These are phyloP conservation scores for Embiotoca jacksoni DNA, from an alignment of 2,113 vertebrate genomes.

Conservation along the genomic window DNA sequence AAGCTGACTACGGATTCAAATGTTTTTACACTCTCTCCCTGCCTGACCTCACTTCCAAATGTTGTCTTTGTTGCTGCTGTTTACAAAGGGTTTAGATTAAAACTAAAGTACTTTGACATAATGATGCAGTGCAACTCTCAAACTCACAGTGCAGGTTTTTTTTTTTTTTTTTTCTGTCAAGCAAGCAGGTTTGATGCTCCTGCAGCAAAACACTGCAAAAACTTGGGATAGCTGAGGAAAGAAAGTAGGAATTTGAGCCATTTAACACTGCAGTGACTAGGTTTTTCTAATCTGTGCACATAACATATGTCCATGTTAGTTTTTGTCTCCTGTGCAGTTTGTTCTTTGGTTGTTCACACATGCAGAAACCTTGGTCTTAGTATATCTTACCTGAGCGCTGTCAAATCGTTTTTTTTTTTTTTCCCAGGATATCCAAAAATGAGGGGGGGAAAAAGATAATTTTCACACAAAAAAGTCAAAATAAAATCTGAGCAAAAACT, in stretches of 20 bases:
- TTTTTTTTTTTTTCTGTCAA: constrained; percentile 40
- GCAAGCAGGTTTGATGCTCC: constrained; percentile 44
- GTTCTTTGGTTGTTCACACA: constrained; percentile 26
- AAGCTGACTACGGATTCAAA: constrained; percentile 15
- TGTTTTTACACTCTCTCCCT: constrained; percentile 16
- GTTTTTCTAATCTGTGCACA: neutral
- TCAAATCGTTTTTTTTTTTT: constrained; percentile 4
- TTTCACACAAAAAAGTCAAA: neutral
- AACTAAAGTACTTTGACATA: neutral
- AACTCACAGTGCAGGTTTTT: constrained; percentile 37
- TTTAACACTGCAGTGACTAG: neutral
- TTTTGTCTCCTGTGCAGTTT: constrained; percentile 7
- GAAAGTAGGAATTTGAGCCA: neutral
- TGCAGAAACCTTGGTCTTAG: constrained; percentile 48
- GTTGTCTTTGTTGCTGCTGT: neutral
- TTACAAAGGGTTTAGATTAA: neutral
- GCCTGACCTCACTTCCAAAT: constrained; percentile 16
- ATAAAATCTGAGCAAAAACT: constrained; percentile 15
- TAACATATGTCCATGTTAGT: neutral
- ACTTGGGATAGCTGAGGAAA: neutral
- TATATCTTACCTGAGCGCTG: constrained; percentile 70
- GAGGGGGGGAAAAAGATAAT: neutral
- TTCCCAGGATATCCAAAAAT: constrained; percentile 17
- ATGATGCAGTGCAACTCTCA: constrained; percentile 37
- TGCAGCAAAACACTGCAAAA: constrained; percentile 44